A percentile compares a stretch with the other conserved stretches of the same genome.
Evolutionary conservation across 2,113 vertebrate genomes (phyloP).

Genomic region (Mormyrus lacerda): DNA sequence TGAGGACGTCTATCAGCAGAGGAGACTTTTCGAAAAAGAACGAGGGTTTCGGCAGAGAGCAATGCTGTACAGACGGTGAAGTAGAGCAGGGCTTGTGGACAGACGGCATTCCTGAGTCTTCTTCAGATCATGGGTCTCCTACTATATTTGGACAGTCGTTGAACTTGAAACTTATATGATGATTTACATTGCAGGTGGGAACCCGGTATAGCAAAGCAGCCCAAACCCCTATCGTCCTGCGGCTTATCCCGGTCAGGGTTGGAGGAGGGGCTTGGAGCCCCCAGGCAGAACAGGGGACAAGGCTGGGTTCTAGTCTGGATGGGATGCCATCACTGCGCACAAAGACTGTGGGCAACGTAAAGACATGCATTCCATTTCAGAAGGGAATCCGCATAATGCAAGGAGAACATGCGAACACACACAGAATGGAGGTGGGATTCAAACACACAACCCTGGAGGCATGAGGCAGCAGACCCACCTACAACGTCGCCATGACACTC

Average conservation of each 20-base stretch:
- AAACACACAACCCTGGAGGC: neutral
- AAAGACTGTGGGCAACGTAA: neutral
- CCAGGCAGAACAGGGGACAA: neutral
- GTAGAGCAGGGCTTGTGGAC: neutral
- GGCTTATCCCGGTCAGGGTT: neutral
- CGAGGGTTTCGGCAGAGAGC: neutral
- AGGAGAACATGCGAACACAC: neutral
- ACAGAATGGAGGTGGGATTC: neutral
- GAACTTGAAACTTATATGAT: neutral
- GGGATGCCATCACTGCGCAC: neutral
- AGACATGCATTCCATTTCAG: neutral
- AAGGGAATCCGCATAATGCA: neutral
- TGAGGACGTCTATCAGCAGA: neutral
- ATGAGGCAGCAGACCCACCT: neutral
- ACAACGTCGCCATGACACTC: neutral
- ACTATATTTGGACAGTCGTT: neutral
- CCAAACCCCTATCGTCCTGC: neutral
- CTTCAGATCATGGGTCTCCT: neutral
- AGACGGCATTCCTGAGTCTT: neutral
- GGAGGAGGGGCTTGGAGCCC: neutral
- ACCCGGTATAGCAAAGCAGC: neutral
- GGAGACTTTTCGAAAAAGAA: neutral
- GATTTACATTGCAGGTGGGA: neutral
- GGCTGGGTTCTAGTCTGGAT: neutral
- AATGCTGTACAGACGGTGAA: neutral